Base-by-base conservation (phyloP, 2,888 invertebrate genomes). In the Diarsia brunnea region DNA sequence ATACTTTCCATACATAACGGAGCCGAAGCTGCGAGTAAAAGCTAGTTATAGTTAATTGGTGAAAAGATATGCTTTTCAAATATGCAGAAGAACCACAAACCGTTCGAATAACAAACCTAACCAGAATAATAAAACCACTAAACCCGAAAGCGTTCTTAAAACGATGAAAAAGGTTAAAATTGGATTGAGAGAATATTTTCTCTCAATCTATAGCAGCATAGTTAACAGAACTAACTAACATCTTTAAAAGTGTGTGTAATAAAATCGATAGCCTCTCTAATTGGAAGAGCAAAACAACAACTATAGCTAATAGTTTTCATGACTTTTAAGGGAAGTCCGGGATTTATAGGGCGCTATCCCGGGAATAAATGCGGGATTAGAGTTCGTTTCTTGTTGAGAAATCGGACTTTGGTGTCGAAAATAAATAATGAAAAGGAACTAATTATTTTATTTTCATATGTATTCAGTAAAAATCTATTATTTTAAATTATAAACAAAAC, bases 261-360 rank as follows among this genome's bases (percentile, higher is more conserved):
- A 63, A 77, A 70, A 75, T 78, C 75, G 58, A 75, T 86, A 60
- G 60, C 24, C 61, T 47, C 47, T 49, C 61, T 84, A 82, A 84
- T 84, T 85, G 83, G 68, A 75, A 65, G 38, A 74, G 67, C 55
- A 78, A 64, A 65, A 67, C 19, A 69, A 66, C 63, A 70, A 7
- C 63, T 47, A 24, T 14, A 38, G 60, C 58, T 58, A 47, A 78
- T 78, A 73, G 83, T 69, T 71, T 81, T 81, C 77, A 77, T 81
- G 85, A 85, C 77, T 77, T 85, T 72, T 63, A 49, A 68, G 82
- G 49, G 78, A 78, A 78, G 65, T 53, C 58, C 38, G 58, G 73
- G 85, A 74, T 85, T 78, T 81, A 81, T 67, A 60, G 51, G 31
- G 21, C 65, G 45, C 31, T 45, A 66, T 73, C 58, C 55, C 63